Conservation (phyloP, 2,113 vertebrate genomes). For the Cyprinodon tularosa region DNA sequence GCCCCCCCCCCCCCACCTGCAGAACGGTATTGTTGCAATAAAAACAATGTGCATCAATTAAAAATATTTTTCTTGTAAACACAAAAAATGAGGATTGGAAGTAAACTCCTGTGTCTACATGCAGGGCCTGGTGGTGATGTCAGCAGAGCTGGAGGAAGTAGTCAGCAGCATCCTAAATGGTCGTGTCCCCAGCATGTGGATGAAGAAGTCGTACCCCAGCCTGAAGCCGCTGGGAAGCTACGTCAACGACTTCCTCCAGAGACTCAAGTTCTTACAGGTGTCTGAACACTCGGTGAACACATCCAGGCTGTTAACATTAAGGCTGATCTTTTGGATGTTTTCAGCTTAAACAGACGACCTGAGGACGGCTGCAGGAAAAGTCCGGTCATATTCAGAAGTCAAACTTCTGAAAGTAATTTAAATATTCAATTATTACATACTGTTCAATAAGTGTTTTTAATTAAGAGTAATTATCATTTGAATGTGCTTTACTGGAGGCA, state of each 20-base stretch:
- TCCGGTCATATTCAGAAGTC: too few relatives aligned
- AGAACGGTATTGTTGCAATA: too few relatives aligned
- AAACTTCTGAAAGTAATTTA: too few relatives aligned
- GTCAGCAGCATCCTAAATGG: conserved; percentile 87
- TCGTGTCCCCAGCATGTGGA: conserved; percentile 86
- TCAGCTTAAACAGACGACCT: background rate
- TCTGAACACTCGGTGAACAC: rapidly evolving
- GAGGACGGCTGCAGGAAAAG: background rate
- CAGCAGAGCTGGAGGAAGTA: conserved; percentile 88
- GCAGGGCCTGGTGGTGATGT: conserved; percentile 88
- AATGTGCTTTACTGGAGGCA: too few relatives aligned
- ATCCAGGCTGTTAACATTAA: background rate
- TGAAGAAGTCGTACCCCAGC: conserved; percentile 90
- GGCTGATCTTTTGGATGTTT: background rate
- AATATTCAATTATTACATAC: too few relatives aligned
- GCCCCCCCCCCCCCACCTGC: too few relatives aligned
- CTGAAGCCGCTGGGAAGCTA: conserved; percentile 90
- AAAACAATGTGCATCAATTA: too few relatives aligned
- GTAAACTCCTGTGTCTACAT: background rate
- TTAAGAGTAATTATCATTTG: too few relatives aligned
- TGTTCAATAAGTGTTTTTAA: too few relatives aligned
- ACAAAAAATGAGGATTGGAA: too few relatives aligned
- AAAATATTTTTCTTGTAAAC: too few relatives aligned
- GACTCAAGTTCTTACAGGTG: conserved; percentile 88
- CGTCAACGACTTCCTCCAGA: conserved; percentile 85